These are phyloP conservation scores for Helobdella robusta DNA, from an alignment of 2,888 invertebrate species.

Conservation along the genomic window DNA sequence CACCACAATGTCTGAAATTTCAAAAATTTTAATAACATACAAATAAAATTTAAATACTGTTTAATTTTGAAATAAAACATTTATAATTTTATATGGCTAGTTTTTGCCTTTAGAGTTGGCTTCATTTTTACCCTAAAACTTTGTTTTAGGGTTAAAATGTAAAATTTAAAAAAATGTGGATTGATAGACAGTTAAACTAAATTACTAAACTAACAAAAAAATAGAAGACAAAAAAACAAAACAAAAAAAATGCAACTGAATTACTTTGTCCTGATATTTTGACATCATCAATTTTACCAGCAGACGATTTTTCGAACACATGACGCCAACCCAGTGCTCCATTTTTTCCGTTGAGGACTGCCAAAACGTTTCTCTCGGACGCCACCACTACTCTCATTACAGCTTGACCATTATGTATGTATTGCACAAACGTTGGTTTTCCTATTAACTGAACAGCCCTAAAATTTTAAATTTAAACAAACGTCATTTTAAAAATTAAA, in stretches of 20 bases:
- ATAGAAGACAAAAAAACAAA: too few relatives aligned
- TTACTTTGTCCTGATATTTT: constrained; percentile 22
- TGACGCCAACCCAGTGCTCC: constrained; percentile 46
- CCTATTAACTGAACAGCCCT: constrained; percentile 44
- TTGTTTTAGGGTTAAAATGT: too few relatives aligned
- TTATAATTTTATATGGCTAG: neutral
- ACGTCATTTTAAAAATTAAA: neutral
- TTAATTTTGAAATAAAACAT: neutral
- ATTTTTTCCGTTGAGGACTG: constrained; percentile 42
- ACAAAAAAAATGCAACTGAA: too few relatives aligned
- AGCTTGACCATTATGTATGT: constrained; percentile 39
- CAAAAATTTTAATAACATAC: neutral
- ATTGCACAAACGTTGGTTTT: constrained; percentile 38
- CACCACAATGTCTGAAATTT: constrained; percentile 35
- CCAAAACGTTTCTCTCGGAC: constrained; percentile 44
- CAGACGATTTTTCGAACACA: constrained; percentile 40
- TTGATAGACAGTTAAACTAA: too few relatives aligned
- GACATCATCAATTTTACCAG: constrained; percentile 39
- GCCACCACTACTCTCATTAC: constrained; percentile 42
- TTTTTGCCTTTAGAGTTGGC: too few relatives aligned
- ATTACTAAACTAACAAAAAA: too few relatives aligned
- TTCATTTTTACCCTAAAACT: too few relatives aligned
- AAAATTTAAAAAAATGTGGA: too few relatives aligned
- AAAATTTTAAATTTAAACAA: constrained; percentile 4
- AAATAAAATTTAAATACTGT: neutral